Conservation (phyloP, 2,888 invertebrate species). For the Beris chalybata region DNA sequence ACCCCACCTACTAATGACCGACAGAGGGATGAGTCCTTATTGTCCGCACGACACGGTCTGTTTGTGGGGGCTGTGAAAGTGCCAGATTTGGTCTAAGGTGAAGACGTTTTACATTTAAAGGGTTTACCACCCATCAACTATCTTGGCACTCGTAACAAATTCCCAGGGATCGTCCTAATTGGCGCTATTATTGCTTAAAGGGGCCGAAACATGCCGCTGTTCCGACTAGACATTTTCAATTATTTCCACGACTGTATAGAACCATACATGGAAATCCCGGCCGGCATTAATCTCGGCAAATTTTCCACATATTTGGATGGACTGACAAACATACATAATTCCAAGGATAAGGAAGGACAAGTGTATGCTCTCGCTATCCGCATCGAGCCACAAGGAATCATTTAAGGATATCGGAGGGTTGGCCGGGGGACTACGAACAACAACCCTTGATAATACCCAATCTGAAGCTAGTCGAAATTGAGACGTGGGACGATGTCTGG, state of each 20-base stretch:
- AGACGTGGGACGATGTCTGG: constrained; percentile 3
- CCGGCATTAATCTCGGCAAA: background rate
- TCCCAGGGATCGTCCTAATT: constrained; percentile 16
- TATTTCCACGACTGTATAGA: background rate
- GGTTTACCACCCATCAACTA: constrained; percentile 13
- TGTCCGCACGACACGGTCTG: background rate
- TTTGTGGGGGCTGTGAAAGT: background rate
- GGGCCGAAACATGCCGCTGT: background rate
- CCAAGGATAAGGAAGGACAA: constrained; percentile 14
- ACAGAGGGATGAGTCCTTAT: background rate
- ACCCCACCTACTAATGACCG: background rate
- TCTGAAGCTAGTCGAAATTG: constrained; percentile 1
- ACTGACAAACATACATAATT: constrained; percentile 12
- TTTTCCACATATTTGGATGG: background rate
- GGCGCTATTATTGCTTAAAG: constrained; percentile 6
- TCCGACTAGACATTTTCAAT: constrained; percentile 24
- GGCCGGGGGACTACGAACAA: background rate
- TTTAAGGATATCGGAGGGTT: constrained; percentile 9
- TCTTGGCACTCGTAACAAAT: constrained; percentile 9
- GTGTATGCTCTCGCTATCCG: constrained; percentile 2
- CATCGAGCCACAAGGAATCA: constrained; percentile 10
- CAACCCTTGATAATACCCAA: constrained; percentile 12
- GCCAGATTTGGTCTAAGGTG: constrained; percentile 4
- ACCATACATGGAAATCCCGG: constrained; percentile 2
- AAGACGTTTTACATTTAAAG: constrained; percentile 13